Percentiles rank a stretch among this genome's conserved stretches.
These are phyloP conservation scores for Antennarius striatus DNA, from an alignment of 2,113 vertebrate species.

Conservation along the genomic window DNA sequence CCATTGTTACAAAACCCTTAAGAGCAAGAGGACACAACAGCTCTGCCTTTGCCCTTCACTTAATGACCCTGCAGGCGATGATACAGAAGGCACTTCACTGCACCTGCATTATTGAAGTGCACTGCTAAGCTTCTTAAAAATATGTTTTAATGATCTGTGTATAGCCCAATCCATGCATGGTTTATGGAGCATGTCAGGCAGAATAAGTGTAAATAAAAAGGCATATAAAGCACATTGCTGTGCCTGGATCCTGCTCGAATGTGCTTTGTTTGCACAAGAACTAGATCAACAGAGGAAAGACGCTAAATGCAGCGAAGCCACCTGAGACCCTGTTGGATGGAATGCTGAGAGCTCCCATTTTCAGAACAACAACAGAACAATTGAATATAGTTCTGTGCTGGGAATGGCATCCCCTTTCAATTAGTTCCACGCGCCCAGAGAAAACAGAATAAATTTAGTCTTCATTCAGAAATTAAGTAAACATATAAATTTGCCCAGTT, in stretches of 20 bases:
- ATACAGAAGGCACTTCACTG: slow-evolving; percentile 6
- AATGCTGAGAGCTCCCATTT: slow-evolving; percentile 62
- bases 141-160: slow-evolving; percentile 20
- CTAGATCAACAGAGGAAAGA: slow-evolving; percentile 46
- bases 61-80: neutral
- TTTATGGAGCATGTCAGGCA: slow-evolving; percentile 26
- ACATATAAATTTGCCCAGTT: slow-evolving; percentile 32
- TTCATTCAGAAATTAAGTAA: slow-evolving; percentile 34
- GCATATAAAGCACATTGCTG: slow-evolving; percentile 27
- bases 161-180: slow-evolving; percentile 10
- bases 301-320: slow-evolving; percentile 60
- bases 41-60: neutral
- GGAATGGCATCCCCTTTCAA: slow-evolving; percentile 54
- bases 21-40: neutral
- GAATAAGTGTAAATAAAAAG: slow-evolving; percentile 31
- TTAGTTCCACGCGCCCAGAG: slow-evolving; percentile 54
- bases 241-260: slow-evolving; percentile 19
- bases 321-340: slow-evolving; percentile 63
- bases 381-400: slow-evolving; percentile 49
- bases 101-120: neutral
- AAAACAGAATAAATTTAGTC: slow-evolving; percentile 57
- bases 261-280: slow-evolving; percentile 63
- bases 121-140: slow-evolving; percentile 20
- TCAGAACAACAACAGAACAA: slow-evolving; percentile 50
- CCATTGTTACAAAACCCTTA: neutral